Conservation (phyloP, 2,888 invertebrate species). For the Nysson spinosus region DNA sequence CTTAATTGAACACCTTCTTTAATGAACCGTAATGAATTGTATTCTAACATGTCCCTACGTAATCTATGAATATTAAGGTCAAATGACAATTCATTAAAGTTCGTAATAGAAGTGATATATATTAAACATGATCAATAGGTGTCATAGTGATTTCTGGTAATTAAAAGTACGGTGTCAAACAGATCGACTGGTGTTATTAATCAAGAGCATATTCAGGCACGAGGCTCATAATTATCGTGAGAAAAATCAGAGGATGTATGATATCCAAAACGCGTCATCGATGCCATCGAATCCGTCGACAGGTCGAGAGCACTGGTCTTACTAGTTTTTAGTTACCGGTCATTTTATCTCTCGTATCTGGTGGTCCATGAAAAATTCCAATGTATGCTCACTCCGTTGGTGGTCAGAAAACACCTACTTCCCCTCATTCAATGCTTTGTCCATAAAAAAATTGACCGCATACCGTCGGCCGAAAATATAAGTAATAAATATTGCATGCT, state of each 20-base stretch:
- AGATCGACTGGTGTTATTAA: no score
- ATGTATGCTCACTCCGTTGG: conserved; percentile 53
- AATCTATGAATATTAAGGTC: no score
- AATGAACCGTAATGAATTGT: no score
- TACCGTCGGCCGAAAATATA: background rate
- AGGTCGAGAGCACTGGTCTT: conserved; percentile 58
- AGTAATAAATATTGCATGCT: background rate
- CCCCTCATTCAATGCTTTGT: conserved; percentile 1
- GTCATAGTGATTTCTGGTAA: no score
- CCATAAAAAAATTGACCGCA: background rate
- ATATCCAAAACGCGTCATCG: conserved; percentile 10
- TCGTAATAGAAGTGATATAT: no score
- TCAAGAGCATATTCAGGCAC: no score
- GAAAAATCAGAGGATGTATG: conserved; percentile 7
- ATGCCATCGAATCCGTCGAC: conserved; percentile 18
- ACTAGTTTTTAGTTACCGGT: conserved; percentile 71
- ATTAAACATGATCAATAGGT: no score
- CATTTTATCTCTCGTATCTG: conserved; percentile 66
- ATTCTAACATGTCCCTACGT: no score
- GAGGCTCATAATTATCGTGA: conserved; percentile 9
- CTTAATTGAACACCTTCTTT: no score
- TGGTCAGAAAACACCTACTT: conserved; percentile 40
- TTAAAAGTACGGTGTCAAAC: no score
- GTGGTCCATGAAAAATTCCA: conserved; percentile 57
- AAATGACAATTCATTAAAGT: no score